phyloP scores from a whole-genome alignment of 2,888 invertebrate species.

The Bruchidius siliquastri region DNA sequence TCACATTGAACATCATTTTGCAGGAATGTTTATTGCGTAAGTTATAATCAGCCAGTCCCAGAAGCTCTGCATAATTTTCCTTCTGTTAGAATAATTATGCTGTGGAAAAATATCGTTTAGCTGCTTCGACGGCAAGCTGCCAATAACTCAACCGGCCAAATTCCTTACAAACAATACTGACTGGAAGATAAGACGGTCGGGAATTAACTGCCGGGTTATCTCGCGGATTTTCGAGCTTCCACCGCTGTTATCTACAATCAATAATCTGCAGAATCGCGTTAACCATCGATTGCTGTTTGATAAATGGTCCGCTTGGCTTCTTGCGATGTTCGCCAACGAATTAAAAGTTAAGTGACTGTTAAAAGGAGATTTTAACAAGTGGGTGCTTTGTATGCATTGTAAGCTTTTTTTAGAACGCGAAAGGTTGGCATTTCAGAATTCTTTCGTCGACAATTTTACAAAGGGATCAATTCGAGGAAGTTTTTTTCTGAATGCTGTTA shows the following conservation, averaged over 20 bases:
- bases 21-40: too few species aligned
- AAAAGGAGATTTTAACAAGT: not conserved
- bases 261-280: not conserved
- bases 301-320: not conserved
- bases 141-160: slow-evolving; percentile 8
- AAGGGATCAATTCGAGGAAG: too few species aligned
- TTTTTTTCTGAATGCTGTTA: too few species aligned
- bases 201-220: slow-evolving; percentile 2
- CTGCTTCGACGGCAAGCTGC: not conserved
- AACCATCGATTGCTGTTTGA: not conserved
- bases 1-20: too few species aligned
- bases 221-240: not conserved
- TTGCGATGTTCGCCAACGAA: not conserved
- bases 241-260: not conserved
- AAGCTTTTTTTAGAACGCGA: not conserved
- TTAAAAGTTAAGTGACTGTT: not conserved
- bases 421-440: too few species aligned
- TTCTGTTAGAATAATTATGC: not conserved
- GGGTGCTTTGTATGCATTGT: not conserved
- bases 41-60: not conserved
- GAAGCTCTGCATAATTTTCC: not conserved
- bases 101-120: not conserved
- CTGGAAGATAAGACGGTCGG: slow-evolving; percentile 5
- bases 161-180: slow-evolving; percentile 11
- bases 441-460: too few species aligned